These are phyloP conservation scores for Pachyuromys duprasi DNA, from an alignment of 2,797 vertebrate species.

Conservation along the genomic window DNA sequence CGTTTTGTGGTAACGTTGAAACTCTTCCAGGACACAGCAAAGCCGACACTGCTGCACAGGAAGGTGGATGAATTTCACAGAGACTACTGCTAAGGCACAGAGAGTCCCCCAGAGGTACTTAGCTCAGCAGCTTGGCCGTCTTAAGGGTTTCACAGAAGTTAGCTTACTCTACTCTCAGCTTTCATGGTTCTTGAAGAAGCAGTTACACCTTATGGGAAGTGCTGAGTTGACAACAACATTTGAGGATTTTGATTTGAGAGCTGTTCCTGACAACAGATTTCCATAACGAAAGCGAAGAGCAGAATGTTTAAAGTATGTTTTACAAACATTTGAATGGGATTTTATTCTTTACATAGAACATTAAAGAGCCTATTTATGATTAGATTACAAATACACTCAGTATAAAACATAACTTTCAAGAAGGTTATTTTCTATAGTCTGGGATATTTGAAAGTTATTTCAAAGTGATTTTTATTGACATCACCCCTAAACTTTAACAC, in stretches of 20 bases:
- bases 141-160: not conserved
- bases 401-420: not conserved
- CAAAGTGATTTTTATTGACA: not conserved
- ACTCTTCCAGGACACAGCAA: not conserved
- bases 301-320: not conserved
- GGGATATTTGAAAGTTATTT: not conserved
- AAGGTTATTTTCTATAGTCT: not conserved
- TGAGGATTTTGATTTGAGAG: not conserved
- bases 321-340: not conserved
- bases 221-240: not conserved
- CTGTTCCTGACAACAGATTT: not conserved
- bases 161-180: not conserved
- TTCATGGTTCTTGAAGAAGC: not conserved
- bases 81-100: not conserved
- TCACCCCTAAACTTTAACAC: not conserved
- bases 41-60: not conserved
- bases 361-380: not conserved
- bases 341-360: not conserved
- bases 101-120: not conserved
- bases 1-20: not conserved
- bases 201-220: not conserved
- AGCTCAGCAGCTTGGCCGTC: not conserved
- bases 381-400: not conserved
- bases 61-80: not conserved
- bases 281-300: not conserved